Percentiles rank a stretch among this genome's conserved stretches.
Evolutionary conservation across 2,113 vertebrate genomes (phyloP).

Genomic region (Chlamydotis undulata): DNA sequence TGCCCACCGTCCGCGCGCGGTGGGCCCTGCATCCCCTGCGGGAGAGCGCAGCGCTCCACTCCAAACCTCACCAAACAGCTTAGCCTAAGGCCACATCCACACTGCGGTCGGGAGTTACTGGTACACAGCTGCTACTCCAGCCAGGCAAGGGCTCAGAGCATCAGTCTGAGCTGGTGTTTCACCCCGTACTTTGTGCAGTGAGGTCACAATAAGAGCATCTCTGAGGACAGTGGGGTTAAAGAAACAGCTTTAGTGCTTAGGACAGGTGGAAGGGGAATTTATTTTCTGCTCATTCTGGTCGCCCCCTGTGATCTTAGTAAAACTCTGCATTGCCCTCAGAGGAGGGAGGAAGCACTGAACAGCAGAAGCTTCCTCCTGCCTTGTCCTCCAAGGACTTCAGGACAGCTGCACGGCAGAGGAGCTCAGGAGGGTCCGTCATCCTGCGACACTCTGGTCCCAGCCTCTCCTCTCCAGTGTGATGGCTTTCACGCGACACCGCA

Average conservation of each 20-base stretch:
- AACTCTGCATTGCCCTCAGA: not conserved
- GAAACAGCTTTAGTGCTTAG: not conserved
- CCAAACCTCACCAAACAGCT: not conserved
- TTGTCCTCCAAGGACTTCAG: not conserved
- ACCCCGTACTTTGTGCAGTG: not conserved
- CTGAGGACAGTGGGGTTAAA: not conserved
- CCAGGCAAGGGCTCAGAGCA: not conserved
- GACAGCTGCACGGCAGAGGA: not conserved
- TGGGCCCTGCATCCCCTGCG: accelerated
- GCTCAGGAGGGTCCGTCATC: not conserved
- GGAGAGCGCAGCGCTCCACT: not conserved
- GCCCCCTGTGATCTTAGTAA: not conserved
- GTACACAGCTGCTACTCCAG: not conserved
- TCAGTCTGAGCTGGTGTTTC: not conserved
- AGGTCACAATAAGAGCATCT: not conserved
- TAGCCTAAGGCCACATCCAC: not conserved
- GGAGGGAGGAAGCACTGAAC: not conserved
- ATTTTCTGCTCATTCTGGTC: not conserved
- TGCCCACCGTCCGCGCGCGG: not conserved
- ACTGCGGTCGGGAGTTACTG: not conserved
- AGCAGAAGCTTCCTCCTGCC: not conserved
- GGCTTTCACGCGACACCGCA: not conserved
- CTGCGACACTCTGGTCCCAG: not conserved
- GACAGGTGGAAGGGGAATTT: not conserved
- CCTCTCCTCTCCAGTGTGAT: not conserved